Evolutionary conservation across 1,140 invertebrate species (phyloP).

Genomic region (Dendroctonus valens): DNA sequence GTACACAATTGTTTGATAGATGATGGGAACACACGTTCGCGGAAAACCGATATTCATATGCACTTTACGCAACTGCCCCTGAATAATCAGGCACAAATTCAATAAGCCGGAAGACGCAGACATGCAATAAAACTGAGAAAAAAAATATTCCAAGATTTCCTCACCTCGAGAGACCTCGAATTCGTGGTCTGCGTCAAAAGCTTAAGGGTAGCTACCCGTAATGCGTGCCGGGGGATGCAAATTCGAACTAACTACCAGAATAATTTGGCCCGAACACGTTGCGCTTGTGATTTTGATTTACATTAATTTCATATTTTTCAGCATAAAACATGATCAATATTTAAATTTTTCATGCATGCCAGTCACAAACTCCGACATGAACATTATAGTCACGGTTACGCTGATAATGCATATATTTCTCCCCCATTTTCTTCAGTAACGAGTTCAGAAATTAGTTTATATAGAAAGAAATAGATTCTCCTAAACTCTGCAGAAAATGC

Average conservation of each 20-base stretch:
- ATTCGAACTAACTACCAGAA: constrained; percentile 49
- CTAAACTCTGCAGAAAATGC: no score
- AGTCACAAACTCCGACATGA: constrained; percentile 21
- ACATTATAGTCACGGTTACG: constrained; percentile 38
- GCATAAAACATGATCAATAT: constrained; percentile 48
- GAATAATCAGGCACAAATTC: no score
- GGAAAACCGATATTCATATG: no score
- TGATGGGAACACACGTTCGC: no score
- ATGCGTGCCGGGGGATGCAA: constrained; percentile 49
- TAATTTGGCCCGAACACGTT: constrained; percentile 51
- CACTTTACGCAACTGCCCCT: no score
- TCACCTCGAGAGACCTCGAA: no score
- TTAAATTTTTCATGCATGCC: constrained; percentile 44
- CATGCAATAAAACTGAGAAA: no score
- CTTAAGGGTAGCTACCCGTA: constrained; percentile 26
- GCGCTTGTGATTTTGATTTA: constrained; percentile 52
- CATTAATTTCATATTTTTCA: constrained; percentile 53
- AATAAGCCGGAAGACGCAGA: no score
- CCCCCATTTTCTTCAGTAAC: neutral
- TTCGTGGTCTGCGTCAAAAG: constrained; percentile 19
- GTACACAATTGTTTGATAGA: no score
- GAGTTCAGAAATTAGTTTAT: no score
- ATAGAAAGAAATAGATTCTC: no score
- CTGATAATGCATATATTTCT: constrained; percentile 31
- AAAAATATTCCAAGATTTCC: neutral